phyloP scores from a whole-genome alignment of 2,113 vertebrate species.

The Saccopteryx leptura region DNA sequence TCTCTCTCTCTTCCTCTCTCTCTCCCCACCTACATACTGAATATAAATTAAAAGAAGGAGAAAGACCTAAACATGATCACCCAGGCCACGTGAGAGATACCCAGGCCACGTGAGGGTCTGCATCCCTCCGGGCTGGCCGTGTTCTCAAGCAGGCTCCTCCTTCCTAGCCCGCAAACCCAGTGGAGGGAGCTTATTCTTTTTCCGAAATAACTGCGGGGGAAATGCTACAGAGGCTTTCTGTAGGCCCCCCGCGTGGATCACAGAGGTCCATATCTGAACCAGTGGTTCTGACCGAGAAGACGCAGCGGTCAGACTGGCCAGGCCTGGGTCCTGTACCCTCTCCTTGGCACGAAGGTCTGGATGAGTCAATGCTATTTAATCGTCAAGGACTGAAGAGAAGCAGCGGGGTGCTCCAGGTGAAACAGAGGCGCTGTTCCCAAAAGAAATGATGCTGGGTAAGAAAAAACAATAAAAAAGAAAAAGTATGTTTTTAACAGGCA shows the following conservation, averaged over 20 bases:
- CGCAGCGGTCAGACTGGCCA: background rate
- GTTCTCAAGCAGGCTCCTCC: background rate
- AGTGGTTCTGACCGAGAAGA: rapidly evolving
- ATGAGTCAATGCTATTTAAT: background rate
- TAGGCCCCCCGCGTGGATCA: background rate
- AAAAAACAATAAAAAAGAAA: background rate
- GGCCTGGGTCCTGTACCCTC: rapidly evolving
- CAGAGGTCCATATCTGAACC: background rate
- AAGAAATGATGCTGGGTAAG: background rate
- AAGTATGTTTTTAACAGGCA: too few species aligned
- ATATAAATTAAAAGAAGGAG: background rate
- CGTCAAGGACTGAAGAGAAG: background rate
- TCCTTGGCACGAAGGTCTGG: background rate
- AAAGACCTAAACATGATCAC: background rate
- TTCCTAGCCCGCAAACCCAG: background rate
- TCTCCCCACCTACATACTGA: background rate
- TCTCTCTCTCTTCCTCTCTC: background rate
- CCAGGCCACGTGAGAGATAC: background rate
- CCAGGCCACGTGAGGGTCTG: background rate
- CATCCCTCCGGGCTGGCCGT: background rate
- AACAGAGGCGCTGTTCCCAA: background rate
- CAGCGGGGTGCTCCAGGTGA: background rate
- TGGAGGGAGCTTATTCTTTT: background rate
- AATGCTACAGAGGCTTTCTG: background rate
- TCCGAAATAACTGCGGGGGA: background rate